Percentiles rank a stretch among this genome's conserved stretches.
Conservation (phyloP, 2,888 invertebrate species). For the Cheilosia pagana region DNA sequence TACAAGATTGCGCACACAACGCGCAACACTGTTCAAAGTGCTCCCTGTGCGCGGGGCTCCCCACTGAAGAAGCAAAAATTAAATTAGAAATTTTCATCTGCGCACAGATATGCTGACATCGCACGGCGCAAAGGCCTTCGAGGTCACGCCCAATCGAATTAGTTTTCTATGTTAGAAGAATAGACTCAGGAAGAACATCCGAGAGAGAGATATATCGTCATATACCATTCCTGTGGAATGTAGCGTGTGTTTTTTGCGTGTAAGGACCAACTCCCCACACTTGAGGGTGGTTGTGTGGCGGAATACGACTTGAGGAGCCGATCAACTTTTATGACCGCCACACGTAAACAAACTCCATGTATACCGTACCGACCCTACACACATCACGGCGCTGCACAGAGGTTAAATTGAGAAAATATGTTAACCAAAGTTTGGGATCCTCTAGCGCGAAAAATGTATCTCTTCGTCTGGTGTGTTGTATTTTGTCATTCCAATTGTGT, state of each 20-base stretch:
- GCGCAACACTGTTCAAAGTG: not conserved
- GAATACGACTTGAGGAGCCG: constrained; percentile 8
- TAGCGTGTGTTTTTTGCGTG: constrained; percentile 22
- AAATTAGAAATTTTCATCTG: constrained; percentile 70
- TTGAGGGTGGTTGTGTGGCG: constrained; percentile 21
- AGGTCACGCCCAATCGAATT: constrained; percentile 74
- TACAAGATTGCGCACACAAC: not conserved
- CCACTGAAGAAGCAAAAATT: constrained; percentile 65
- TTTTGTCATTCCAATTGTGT: constrained; percentile 62
- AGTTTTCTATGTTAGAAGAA: constrained; percentile 69
- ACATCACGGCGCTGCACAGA: constrained; percentile 46
- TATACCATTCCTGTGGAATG: constrained; percentile 59
- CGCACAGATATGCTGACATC: constrained; percentile 33
- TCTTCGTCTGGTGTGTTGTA: constrained; percentile 28
- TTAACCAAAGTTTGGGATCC: constrained; percentile 44
- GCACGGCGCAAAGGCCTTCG: constrained; percentile 13
- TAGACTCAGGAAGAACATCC: constrained; percentile 50
- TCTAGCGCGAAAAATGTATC: constrained; percentile 33
- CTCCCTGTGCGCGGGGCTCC: constrained; percentile 1
- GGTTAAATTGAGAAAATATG: constrained; percentile 75
- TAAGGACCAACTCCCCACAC: not conserved
- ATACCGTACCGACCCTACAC: too few species aligned
- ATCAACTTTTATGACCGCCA: constrained; percentile 70
- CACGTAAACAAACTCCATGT: constrained; percentile 28
- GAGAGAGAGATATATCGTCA: constrained; percentile 50